Conservation (phyloP, 23 tunicate species). For the Pegea sp. region DNA sequence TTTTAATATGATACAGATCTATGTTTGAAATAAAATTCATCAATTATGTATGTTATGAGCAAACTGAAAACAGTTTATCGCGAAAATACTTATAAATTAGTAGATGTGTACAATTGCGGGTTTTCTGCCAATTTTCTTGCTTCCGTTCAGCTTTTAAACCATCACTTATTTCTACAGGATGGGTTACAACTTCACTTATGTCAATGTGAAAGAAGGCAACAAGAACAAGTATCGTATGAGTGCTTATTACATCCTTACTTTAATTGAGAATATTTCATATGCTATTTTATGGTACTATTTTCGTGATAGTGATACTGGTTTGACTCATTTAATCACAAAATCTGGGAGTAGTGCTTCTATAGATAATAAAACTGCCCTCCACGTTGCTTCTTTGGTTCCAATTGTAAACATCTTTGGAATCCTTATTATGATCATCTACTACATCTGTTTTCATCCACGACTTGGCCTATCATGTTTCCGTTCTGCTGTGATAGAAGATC, state of each 20-base stretch:
- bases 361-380: slow-evolving; percentile 6
- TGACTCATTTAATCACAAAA: neutral
- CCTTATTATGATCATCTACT: slow-evolving; percentile 27
- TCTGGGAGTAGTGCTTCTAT: neutral
- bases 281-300: slow-evolving; percentile 27
- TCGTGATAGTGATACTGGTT: slow-evolving; percentile 16
- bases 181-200: slow-evolving; percentile 56
- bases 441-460: slow-evolving; percentile 27
- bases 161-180: slow-evolving; percentile 12
- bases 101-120: no score
- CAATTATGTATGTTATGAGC: neutral
- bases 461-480: neutral
- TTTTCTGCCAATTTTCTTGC: no score
- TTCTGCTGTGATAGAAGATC: neutral
- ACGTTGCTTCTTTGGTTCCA: slow-evolving; percentile 11
- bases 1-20: neutral
- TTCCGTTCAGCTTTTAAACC: neutral
- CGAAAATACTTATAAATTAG: no score
- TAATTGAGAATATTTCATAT: slow-evolving; percentile 16
- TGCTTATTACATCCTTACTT: slow-evolving; percentile 19
- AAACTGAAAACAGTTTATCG: neutral
- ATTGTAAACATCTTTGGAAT: slow-evolving; percentile 20
- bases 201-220: slow-evolving; percentile 34
- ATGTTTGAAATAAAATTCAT: neutral
- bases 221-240: slow-evolving; percentile 24